These are phyloP conservation scores for Nibea coibor DNA, from an alignment of 2,113 vertebrate genomes.

Conservation along the genomic window DNA sequence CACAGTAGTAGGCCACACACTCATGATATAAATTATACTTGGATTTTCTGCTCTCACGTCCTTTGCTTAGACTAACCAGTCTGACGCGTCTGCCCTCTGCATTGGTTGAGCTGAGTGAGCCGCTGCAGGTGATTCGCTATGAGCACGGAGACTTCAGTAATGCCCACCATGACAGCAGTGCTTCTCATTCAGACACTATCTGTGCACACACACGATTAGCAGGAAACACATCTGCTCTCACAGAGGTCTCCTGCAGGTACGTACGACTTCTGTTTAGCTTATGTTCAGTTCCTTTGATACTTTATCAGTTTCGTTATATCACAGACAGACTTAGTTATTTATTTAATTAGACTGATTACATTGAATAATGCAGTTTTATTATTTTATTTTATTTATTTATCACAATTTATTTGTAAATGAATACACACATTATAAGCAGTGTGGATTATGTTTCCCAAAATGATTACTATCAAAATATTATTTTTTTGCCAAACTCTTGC, in stretches of 20 bases:
- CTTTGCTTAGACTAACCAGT: constrained; percentile 86
- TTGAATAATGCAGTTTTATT: not conserved
- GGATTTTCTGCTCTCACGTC: not conserved
- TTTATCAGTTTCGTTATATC: not conserved
- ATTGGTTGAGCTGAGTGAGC: constrained; percentile 94
- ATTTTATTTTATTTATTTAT: too few species aligned
- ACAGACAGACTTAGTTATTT: not conserved
- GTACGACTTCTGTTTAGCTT: not conserved
- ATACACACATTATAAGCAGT: too few species aligned
- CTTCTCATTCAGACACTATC: constrained; percentile 88
- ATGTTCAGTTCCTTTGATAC: not conserved
- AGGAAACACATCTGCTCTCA: constrained; percentile 87
- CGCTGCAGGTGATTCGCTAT: constrained; percentile 93
- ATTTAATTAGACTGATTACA: not conserved
- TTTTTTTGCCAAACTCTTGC: not conserved
- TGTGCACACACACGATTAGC: constrained; percentile 94
- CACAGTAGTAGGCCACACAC: not conserved
- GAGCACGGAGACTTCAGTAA: constrained; percentile 93
- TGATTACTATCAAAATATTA: not conserved
- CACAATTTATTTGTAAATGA: not conserved
- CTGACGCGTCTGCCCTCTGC: constrained; percentile 90
- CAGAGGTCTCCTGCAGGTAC: constrained; percentile 94
- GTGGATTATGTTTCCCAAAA: not conserved
- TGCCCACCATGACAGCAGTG: constrained; percentile 95
- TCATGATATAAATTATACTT: not conserved